Conservation (phyloP, 2,888 invertebrate genomes). For the Cylloceria caligata region DNA sequence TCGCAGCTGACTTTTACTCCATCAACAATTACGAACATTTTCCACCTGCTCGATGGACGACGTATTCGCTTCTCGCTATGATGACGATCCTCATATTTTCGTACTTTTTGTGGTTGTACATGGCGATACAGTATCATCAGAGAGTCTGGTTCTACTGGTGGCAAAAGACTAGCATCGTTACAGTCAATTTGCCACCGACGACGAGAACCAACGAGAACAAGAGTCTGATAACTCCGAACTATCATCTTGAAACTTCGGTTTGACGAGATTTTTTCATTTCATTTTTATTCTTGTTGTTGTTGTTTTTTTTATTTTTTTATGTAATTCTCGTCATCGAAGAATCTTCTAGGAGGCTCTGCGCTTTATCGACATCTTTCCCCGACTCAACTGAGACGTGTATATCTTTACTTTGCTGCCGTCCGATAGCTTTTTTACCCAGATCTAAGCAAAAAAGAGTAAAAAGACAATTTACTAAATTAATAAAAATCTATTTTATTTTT, state of each 20-base stretch:
- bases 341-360: slow-evolving; percentile 90
- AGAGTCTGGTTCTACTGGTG: slow-evolving; percentile 86
- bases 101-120: slow-evolving; percentile 86
- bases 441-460: slow-evolving; percentile 86
- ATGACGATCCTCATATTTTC: slow-evolving; percentile 85
- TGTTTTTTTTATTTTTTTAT: slow-evolving; percentile 4
- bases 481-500: not conserved
- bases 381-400: slow-evolving; percentile 92
- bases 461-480: slow-evolving; percentile 57
- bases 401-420: slow-evolving; percentile 94
- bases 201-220: slow-evolving; percentile 56
- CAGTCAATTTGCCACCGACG: slow-evolving; percentile 73
- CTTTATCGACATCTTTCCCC: slow-evolving; percentile 95
- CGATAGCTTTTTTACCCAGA: slow-evolving; percentile 94
- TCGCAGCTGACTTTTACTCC: slow-evolving; percentile 86
- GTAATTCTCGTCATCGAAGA: slow-evolving; percentile 45
- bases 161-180: slow-evolving; percentile 86
- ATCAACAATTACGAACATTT: slow-evolving; percentile 84
- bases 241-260: slow-evolving; percentile 21
- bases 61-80: slow-evolving; percentile 85
- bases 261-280: slow-evolving; percentile 6
- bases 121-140: slow-evolving; percentile 85
- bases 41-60: slow-evolving; percentile 85
- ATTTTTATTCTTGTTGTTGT: not conserved
- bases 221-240: slow-evolving; percentile 53